phyloP scores from a whole-genome alignment of 2,797 vertebrate genomes.

The Somateria mollissima region DNA sequence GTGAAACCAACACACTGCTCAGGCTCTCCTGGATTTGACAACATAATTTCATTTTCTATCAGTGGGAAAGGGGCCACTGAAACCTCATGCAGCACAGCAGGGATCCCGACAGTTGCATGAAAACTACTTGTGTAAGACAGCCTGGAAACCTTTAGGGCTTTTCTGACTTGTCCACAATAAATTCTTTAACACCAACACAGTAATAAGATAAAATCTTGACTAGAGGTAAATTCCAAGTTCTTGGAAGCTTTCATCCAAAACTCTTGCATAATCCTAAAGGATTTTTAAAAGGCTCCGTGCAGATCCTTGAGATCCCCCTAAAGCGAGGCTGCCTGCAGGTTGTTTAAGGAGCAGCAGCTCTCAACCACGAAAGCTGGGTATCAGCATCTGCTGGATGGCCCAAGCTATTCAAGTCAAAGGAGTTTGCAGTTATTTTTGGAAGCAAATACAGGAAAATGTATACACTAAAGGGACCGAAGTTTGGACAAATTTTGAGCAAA shows the following conservation, averaged over 20 bases:
- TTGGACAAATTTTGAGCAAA: slow-evolving; percentile 56
- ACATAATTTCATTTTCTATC: not conserved
- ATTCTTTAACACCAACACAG: not conserved
- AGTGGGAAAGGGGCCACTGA: not conserved
- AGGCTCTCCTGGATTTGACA: not conserved
- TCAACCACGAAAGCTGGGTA: not conserved
- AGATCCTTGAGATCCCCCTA: not conserved
- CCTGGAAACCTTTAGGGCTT: not conserved
- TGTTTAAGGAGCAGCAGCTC: not conserved
- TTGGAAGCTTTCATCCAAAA: not conserved
- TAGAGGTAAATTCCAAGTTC: not conserved
- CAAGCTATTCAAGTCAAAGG: not conserved
- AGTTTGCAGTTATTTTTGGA: slow-evolving; percentile 22
- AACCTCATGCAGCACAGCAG: not conserved
- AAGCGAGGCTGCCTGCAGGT: not conserved
- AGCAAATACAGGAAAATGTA: slow-evolving; percentile 12
- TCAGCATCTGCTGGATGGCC: not conserved
- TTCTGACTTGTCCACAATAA: not conserved
- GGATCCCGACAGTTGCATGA: not conserved
- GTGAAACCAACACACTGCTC: not conserved
- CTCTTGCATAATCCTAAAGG: not conserved
- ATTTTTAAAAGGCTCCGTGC: not conserved
- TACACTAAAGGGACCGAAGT: slow-evolving; percentile 23
- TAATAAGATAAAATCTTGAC: not conserved
- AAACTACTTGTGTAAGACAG: not conserved